phyloP scores from a whole-genome alignment of 2,113 vertebrate species.

The Silurus glanis region DNA sequence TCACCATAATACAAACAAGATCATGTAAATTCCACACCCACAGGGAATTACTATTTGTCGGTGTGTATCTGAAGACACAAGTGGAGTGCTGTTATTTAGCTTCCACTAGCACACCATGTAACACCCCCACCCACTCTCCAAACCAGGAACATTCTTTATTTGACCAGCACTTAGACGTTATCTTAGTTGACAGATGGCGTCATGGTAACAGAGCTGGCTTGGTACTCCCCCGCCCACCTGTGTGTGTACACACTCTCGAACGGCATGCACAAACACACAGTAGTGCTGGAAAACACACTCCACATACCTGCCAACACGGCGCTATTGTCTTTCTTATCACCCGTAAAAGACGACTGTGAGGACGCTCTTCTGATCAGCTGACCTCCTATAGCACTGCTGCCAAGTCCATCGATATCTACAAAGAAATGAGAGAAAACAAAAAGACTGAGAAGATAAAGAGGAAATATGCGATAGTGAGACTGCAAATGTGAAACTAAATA shows the following conservation, averaged over 20 bases:
- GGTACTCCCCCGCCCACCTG: background rate
- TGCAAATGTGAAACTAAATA: too few species aligned
- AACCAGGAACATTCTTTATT: constrained; percentile 12
- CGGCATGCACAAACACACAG: background rate
- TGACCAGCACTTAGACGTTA: background rate
- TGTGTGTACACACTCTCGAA: constrained; percentile 5
- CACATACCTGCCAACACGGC: constrained; percentile 80
- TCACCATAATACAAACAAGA: background rate
- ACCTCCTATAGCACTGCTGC: constrained; percentile 90
- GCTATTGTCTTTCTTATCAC: constrained; percentile 76
- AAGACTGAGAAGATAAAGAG: background rate
- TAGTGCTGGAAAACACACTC: constrained; percentile 29
- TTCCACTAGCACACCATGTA: background rate
- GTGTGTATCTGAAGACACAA: background rate
- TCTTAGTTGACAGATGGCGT: constrained; percentile 18
- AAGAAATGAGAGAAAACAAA: constrained; percentile 2
- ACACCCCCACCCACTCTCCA: constrained; percentile 6
- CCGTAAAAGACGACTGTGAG: constrained; percentile 77
- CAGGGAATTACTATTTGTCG: background rate
- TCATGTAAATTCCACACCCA: background rate
- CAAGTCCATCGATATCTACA: constrained; percentile 91
- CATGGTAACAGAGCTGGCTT: background rate
- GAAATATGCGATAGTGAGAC: too few species aligned
- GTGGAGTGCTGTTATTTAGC: too few species aligned
- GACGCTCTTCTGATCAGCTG: constrained; percentile 85